These are phyloP conservation scores for Strix aluco DNA, from an alignment of 2,113 vertebrate genomes.

Conservation along the genomic window DNA sequence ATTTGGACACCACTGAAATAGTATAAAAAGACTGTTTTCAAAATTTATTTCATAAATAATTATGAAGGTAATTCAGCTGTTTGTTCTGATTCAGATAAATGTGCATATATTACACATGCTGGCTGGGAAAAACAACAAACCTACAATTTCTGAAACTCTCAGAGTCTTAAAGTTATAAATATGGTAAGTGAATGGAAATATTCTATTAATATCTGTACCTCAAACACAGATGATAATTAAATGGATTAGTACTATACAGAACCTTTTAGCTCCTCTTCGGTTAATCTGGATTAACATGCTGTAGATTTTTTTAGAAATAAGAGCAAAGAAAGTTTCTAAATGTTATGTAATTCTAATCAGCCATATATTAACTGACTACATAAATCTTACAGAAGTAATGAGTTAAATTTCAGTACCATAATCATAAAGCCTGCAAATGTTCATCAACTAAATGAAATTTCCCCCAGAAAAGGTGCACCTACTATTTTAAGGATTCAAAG, in stretches of 20 bases:
- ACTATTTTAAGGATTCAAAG: background rate
- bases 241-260: background rate
- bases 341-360: background rate
- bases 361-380: background rate
- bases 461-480: fast-evolving
- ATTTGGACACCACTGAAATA: background rate
- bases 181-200: background rate
- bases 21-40: background rate
- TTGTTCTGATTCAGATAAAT: background rate
- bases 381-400: background rate
- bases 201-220: background rate
- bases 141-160: background rate
- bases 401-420: background rate
- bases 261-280: background rate
- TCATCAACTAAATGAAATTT: background rate
- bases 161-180: background rate
- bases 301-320: background rate
- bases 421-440: background rate
- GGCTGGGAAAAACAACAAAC: background rate
- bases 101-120: background rate
- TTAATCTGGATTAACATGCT: background rate
- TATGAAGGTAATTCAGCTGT: background rate
- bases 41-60: background rate
- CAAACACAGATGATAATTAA: background rate
- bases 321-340: background rate